phyloP scores from a whole-genome alignment of 1,140 invertebrate species.

The Leptinotarsa lineolata region DNA sequence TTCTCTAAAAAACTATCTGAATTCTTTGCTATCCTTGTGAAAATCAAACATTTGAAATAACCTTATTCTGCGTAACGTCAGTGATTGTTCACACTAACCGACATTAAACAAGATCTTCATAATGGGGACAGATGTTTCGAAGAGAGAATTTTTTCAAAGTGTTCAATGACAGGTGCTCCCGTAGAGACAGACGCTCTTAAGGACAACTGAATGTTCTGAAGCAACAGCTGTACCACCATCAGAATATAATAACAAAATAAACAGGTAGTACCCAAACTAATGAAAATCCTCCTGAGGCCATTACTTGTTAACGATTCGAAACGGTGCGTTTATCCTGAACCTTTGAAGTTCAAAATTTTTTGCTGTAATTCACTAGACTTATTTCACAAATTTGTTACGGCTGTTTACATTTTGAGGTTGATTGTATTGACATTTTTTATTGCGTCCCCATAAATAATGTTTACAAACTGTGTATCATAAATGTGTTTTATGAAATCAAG shows the following conservation, averaged over 20 bases:
- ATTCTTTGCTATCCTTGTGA: too few species aligned
- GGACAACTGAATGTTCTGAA: background rate
- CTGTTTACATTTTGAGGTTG: slow-evolving; percentile 6
- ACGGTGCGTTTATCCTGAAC: background rate
- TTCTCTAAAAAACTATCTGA: too few species aligned
- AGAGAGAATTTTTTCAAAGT: background rate
- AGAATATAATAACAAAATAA: slow-evolving; percentile 3
- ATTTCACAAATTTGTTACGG: background rate
- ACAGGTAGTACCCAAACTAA: slow-evolving; percentile 1
- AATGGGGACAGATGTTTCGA: background rate
- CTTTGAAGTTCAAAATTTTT: background rate
- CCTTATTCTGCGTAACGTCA: too few species aligned
- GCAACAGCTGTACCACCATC: slow-evolving; percentile 1
- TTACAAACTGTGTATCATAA: background rate
- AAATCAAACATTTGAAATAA: too few species aligned
- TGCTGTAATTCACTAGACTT: background rate
- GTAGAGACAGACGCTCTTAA: background rate
- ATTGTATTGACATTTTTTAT: slow-evolving; percentile 9
- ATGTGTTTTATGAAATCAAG: background rate
- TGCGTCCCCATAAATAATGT: background rate
- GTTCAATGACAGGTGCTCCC: background rate
- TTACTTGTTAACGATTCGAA: slow-evolving; percentile 1
- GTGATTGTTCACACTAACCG: too few species aligned
- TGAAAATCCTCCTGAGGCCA: background rate
- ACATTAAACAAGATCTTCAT: too few species aligned